Percentiles rank a stretch among this genome's conserved stretches.
phyloP scores from a whole-genome alignment of 2,888 invertebrate species.

The Mactromeris polynyma region DNA sequence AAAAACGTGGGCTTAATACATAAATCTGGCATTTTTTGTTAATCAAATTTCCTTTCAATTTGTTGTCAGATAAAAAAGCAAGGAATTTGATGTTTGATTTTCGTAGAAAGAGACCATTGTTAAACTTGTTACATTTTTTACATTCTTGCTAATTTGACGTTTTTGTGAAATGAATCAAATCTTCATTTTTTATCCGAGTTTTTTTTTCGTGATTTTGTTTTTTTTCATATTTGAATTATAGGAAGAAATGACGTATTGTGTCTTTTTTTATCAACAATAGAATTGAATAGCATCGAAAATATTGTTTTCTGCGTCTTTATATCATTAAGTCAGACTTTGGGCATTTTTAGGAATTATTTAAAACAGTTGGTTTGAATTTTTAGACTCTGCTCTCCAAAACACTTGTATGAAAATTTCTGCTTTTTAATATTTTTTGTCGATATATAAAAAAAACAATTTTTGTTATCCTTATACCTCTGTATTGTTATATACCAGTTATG shows the following conservation, averaged over 20 bases:
- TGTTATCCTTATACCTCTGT: neutral
- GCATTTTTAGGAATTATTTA: neutral
- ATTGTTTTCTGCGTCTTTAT: neutral
- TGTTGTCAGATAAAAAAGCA: constrained; percentile 8
- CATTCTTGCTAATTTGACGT: neutral
- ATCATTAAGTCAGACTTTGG: neutral
- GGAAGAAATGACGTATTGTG: neutral
- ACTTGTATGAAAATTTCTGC: neutral
- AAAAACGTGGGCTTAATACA: neutral
- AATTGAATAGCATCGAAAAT: neutral
- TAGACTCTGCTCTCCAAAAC: neutral
- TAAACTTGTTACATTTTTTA: neutral
- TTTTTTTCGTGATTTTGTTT: neutral
- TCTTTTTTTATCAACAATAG: neutral
- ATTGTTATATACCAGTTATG: constrained; percentile 28
- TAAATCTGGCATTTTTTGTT: constrained; percentile 4
- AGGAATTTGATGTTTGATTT: constrained; percentile 5
- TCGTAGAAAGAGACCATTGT: neutral
- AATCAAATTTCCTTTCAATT: constrained; percentile 19
- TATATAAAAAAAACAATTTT: neutral
- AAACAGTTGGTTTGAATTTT: neutral
- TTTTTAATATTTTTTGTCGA: neutral
- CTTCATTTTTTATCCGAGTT: neutral
- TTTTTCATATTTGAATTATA: neutral
- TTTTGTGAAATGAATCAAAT: constrained; percentile 1